Base-by-base conservation (phyloP, 2,797 vertebrate species). In the Hafferia zeledoni region DNA sequence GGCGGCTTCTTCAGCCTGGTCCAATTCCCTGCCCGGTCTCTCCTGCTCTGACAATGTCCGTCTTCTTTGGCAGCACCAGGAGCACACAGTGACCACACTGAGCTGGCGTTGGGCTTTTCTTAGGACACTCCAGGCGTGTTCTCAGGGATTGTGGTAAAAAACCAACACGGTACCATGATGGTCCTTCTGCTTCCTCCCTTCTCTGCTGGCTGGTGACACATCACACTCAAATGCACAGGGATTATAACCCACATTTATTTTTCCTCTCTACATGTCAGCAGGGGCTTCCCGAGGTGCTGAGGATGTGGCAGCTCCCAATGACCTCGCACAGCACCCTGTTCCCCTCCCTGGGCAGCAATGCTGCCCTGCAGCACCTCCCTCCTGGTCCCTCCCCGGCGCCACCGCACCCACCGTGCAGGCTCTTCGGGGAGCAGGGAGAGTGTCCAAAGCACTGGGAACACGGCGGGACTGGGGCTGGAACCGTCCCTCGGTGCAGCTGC, bases 311-410 rank as follows among this genome's bases (percentile, higher is more conserved):
- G 76, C 68, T 46, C 68, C 30, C 0, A 2, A 2, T 71, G 79
- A 53, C 50, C 31, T 47, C 0, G 1, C 0, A 3, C 60, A 27
- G 60, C 17, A 11, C 11, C 15, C 0, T 1, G 4, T 9, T 47
- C 92, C 61, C 82, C 61, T 86, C 87, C 81, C 95, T 1, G 64
- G 81, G 65, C 60, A 71, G 75, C 55, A 9, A 52, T 65, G 74
- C 24, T 16, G 6, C 44, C 83, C 70, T 27, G 70, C 91, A 61
- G 72, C 80, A 3, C 81, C 82, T 70, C 69, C 78, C 78, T 70
- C 7, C 50, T 5, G 1, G 3, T 60, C 50, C 87, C 52, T 49
- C 37, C 53, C 68, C 1, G 35, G 37, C 23, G 44, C 44, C 60
- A 7, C 83, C 12, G 2, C 63, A 13, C 35, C 20, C 71, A 3